These are phyloP conservation scores for Clanis bilineata DNA, from an alignment of 2,888 invertebrate genomes.

Conservation along the genomic window DNA sequence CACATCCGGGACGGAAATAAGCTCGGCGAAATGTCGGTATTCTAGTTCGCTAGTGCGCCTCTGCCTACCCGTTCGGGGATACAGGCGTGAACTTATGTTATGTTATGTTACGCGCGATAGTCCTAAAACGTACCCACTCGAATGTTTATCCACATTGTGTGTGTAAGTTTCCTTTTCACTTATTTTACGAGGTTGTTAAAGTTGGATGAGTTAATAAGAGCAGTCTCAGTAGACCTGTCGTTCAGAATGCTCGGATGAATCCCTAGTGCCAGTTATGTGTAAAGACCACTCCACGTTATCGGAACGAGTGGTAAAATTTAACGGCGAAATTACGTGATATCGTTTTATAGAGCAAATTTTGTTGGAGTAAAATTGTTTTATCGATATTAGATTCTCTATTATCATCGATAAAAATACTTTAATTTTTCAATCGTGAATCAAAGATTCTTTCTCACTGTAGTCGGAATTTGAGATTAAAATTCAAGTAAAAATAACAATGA, in stretches of 20 bases:
- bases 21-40: too few relatives aligned
- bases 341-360: not conserved
- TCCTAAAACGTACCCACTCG: constrained; percentile 10
- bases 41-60: too few relatives aligned
- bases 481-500: too few relatives aligned
- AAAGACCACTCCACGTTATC: constrained; percentile 25
- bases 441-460: too few relatives aligned
- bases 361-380: not conserved
- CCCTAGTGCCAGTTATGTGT: constrained; percentile 27
- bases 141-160: constrained; percentile 37
- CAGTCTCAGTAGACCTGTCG: constrained; percentile 34
- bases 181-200: constrained; percentile 52
- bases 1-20: too few relatives aligned
- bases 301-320: constrained; percentile 9
- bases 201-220: constrained; percentile 54
- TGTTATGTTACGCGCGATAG: too few relatives aligned
- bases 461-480: too few relatives aligned
- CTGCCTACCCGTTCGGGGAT: too few relatives aligned
- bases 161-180: constrained; percentile 40
- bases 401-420: too few relatives aligned
- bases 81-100: too few relatives aligned
- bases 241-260: constrained; percentile 37
- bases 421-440: too few relatives aligned
- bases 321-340: constrained; percentile 1
- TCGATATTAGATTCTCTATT: not conserved